Evolutionary conservation across 1,140 invertebrate genomes (phyloP), one percentile per base, ranked within the genome.

Genomic region (Radopholus similis): DNA sequence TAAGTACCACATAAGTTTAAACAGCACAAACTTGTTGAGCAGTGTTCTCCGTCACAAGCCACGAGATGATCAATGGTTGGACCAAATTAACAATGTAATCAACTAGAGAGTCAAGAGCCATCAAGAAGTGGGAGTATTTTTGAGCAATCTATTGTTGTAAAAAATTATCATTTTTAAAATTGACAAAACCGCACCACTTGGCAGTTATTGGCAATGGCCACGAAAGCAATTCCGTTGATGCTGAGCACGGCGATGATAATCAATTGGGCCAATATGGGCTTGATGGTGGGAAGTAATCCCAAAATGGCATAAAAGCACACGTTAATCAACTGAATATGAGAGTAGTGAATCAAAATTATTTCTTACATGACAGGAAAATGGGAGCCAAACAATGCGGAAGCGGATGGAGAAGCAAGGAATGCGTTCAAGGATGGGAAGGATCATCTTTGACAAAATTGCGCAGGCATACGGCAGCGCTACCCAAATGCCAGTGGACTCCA

Each of bases 281-380:
- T 54, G 35, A 28, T 54, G 30, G 51, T 32, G 0, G 51, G n/a
- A 15, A 15, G 35, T 54, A 23, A 3, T 1, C 51, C 51, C 51
- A 54, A 54, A 54, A 54, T 34, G 0, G 35, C 3, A 54, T 54
- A 54, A 54, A 28, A 54, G 13, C 15, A 54, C 30, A 54, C 51
- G 35, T 54, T 54, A 54, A 54, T 54, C 35, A 54, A 54, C 35
- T n/a, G n/a, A n/a, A n/a, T n/a, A n/a, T n/a, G n/a, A n/a, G n/a
- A n/a, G n/a, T n/a, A n/a, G n/a, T n/a, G n/a, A n/a, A n/a, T n/a
- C n/a, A n/a, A n/a, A n/a, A n/a, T n/a, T n/a, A n/a, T n/a, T n/a
- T n/a, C n/a, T n/a, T n/a, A n/a, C n/a, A n/a, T 54, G 51, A 21
- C 51, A 54, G 35, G 35, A 32, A 54, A 54, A 54, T 21, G 51